phyloP scores from a whole-genome alignment of 2,113 vertebrate species.

The Solea solea region DNA sequence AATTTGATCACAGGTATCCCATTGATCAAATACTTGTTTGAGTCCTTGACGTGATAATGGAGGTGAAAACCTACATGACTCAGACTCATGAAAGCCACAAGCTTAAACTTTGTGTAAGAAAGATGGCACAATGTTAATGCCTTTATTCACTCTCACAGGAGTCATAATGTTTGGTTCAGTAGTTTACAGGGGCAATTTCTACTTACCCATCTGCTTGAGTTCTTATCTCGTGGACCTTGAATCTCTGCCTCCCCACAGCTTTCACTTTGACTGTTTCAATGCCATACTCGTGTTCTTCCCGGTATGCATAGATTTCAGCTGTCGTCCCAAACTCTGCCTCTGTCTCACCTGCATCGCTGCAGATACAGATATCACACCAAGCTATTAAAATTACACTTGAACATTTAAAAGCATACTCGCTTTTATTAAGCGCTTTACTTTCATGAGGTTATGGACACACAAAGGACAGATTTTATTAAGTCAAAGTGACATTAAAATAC shows the following conservation, averaged over 20 bases:
- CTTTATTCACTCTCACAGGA: constrained; percentile 1
- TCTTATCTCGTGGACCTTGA: constrained; percentile 95
- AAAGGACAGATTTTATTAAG: no score
- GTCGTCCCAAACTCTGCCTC: constrained; percentile 95
- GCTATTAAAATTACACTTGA: no score
- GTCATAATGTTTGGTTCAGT: constrained; percentile 8
- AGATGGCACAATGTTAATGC: not conserved
- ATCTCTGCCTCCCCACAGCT: constrained; percentile 94
- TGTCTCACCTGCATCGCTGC: constrained; percentile 83
- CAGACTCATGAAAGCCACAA: not conserved
- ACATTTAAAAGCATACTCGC: no score
- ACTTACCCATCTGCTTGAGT: constrained; percentile 97
- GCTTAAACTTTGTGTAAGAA: no score
- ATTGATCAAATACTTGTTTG: not conserved
- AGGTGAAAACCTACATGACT: constrained; percentile 1
- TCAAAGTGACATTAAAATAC: no score
- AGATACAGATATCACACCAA: constrained; percentile 6
- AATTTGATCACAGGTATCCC: not conserved
- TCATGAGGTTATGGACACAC: no score
- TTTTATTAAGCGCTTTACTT: no score
- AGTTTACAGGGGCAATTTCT: constrained; percentile 10
- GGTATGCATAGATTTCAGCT: constrained; percentile 96
- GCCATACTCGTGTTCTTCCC: constrained; percentile 95
- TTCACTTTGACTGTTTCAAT: constrained; percentile 98
- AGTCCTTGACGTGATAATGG: not conserved